Conservation (phyloP, 2,888 invertebrate genomes). For the Drosophila kuntzei region DNA sequence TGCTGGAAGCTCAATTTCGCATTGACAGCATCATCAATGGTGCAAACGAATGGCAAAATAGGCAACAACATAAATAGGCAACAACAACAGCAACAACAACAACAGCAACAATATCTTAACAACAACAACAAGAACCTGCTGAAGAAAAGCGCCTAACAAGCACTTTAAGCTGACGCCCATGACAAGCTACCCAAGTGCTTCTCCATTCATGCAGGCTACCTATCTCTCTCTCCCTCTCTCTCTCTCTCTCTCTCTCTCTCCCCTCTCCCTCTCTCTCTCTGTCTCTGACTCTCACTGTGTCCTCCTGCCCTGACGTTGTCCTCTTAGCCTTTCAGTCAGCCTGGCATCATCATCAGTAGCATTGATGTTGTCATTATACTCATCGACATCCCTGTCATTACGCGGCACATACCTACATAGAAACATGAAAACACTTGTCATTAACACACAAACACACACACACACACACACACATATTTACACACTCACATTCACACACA, state of each 20-base stretch:
- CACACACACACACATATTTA: conserved; percentile 38
- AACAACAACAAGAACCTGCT: conserved; percentile 10
- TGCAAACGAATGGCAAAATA: conserved; percentile 57
- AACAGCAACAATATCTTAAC: conserved; percentile 5
- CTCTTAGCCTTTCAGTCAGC: conserved; percentile 33
- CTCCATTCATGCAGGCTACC: conserved; percentile 43
- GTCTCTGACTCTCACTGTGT: not conserved
- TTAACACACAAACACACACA: conserved; percentile 69
- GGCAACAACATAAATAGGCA: conserved; percentile 25
- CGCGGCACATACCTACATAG: conserved; percentile 50
- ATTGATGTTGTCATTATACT: conserved; percentile 80
- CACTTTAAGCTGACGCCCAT: conserved; percentile 68
- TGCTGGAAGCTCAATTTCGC: conserved; percentile 76
- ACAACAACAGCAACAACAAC: conserved; percentile 3
- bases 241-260: not conserved
- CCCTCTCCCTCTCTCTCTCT: not conserved
- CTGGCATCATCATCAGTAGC: conserved; percentile 68
- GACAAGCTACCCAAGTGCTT: conserved; percentile 52
- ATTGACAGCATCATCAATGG: conserved; percentile 75
- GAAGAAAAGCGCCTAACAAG: conserved; percentile 75
- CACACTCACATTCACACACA: conserved; percentile 45
- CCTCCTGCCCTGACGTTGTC: conserved; percentile 3
- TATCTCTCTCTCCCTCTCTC: conserved; percentile 4
- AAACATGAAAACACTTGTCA: conserved; percentile 78
- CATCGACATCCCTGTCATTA: conserved; percentile 81